Base-by-base conservation (phyloP, 2,113 vertebrate genomes). In the Oreamnos americanus region DNA sequence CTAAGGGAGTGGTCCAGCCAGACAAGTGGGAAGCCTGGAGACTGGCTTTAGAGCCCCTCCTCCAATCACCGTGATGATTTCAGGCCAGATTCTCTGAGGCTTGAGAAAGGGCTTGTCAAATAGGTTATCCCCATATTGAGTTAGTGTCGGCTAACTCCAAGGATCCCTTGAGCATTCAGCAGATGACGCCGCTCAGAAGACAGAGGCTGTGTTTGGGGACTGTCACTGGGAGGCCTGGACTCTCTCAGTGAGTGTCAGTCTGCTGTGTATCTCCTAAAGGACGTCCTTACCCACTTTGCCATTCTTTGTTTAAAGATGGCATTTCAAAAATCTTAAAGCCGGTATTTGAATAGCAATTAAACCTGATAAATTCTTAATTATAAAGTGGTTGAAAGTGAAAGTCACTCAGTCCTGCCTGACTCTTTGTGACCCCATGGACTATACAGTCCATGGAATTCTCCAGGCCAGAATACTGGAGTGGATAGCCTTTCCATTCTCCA, bases 291-390 rank as follows among this genome's bases (percentile, higher is more conserved):
- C 19, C 25, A 60, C 47, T 78, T 86, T 87, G 55, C 58, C 2
- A 28, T 88, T 93, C 55, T 60, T 91, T 82, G 53, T 82, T 71
- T 71, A 23, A 82, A 64, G 33, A 55, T 53, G 43, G 84, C 57
- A 43, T 86, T 96, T 94, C 60, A 93, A 93, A 62, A 93, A 57
- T 91, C 78, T 94, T 89, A 96, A 91, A 95, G 55, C 47, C 45
- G 83, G 21, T 91, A 43, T 96, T 97, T 62, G 82, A 87, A 64
- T 62, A 90, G 49, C 60, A 89, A 3, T 67, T 96, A 82, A 74
- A 33, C 28, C 85, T 60, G 25, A 51, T 76, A 93, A 49, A 84
- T 89, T 97, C 79, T 96, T 93, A 97, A 86, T 95, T 95, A 36
- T 93, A 90, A 95, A 21, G 9, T 71, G 19, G 67, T 71, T 71